Base-by-base conservation (phyloP, 2,113 vertebrate genomes). In the Anolis carolinensis region DNA sequence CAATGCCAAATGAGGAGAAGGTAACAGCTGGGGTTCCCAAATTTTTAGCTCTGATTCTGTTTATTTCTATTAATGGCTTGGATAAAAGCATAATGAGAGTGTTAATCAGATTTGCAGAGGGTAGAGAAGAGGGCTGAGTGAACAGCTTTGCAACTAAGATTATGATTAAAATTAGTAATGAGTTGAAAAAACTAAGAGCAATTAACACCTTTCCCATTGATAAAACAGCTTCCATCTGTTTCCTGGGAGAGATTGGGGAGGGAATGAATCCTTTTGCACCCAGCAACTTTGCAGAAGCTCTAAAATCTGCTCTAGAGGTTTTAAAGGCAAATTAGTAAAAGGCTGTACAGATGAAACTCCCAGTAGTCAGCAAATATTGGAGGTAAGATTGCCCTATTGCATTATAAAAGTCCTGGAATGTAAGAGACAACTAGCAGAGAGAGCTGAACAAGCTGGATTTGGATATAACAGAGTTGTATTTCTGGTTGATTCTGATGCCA, bases 61-160 rank as follows among this genome's bases (percentile, higher is more conserved):
- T 68, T 81, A 39, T 65, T 84, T 18, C 77, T 84, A 84, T 84
- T 77, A 68, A 77, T 70, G 62, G 36, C 25, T 67, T 77, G 74
- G 50, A 85, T 70, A 23, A 68, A 32, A 23, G 65, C 30, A 78
- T 52, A 68, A 78, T 70, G 23, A 77, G 65, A 21, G 27, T 55
- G n/a, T 85, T 85, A 55, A 85, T 78, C 83, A 70, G 62, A 68
- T 85, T 55, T 78, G 74, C 32, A 78, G 72, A 48, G 34, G 32
- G 62, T 7, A 59, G n/a, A 62, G n/a, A 79, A 62, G 8, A 7
- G 59, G 18, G 21, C 52, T 36, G 32, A n/a, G 8, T 76, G 25
- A 50, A 77, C n/a, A 73, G 55, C 34, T 71, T 62, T 62, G 52
- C 25, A 77, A 68, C 21, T 32, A 77, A n/a, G 59, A 67, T 32